These are phyloP conservation scores for Smutsia temminckii DNA, from an alignment of 2,797 vertebrate genomes.

Conservation along the genomic window DNA sequence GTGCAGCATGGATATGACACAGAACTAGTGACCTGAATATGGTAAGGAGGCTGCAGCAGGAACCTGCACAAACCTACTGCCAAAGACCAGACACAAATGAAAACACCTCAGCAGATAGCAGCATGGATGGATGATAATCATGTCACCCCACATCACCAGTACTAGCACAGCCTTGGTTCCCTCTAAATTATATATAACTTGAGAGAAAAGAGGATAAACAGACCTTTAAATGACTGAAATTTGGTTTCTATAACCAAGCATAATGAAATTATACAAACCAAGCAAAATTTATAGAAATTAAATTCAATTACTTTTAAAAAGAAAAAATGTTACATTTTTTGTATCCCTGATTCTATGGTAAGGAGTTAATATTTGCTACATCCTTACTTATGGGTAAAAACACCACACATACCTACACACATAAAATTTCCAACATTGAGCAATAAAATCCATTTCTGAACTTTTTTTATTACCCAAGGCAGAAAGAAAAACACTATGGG, in stretches of 20 bases:
- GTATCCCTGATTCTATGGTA: background rate
- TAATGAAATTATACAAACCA: background rate
- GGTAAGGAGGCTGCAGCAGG: background rate
- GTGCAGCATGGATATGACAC: background rate
- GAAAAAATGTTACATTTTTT: background rate
- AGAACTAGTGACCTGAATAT: background rate
- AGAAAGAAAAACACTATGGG: conserved; percentile 1
- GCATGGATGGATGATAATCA: background rate
- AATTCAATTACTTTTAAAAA: background rate
- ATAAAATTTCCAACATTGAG: background rate
- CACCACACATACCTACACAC: background rate
- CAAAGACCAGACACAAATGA: conserved; percentile 8
- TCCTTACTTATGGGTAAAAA: background rate
- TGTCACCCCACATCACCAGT: background rate
- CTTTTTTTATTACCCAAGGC: background rate
- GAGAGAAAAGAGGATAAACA: background rate
- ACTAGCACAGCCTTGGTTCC: background rate
- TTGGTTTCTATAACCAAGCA: background rate
- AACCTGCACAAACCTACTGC: background rate
- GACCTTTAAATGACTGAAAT: background rate
- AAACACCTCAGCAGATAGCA: background rate
- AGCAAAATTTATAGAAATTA: background rate
- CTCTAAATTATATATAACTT: background rate
- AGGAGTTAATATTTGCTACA: background rate
- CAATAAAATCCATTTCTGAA: conserved; percentile 7